Percentiles rank a stretch among this genome's conserved stretches.
These are phyloP conservation scores for Oreochromis spilurus DNA, from an alignment of 2,113 vertebrate genomes.

Conservation along the genomic window DNA sequence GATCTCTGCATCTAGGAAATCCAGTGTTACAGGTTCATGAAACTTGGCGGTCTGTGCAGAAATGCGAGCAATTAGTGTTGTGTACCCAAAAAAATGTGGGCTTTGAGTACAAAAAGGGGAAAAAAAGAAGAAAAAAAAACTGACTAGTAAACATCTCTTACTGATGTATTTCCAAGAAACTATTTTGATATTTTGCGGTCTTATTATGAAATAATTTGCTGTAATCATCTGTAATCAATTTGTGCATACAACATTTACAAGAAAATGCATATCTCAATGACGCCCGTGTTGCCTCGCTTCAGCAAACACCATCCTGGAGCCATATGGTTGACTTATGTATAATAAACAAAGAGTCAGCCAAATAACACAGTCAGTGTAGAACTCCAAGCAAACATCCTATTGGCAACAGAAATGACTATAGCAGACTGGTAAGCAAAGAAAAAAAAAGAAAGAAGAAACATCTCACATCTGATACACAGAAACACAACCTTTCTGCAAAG, in stretches of 20 bases:
- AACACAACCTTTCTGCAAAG: not conserved
- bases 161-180: not conserved
- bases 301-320: constrained; percentile 5
- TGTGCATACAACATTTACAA: not conserved
- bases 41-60: constrained; percentile 59
- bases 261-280: not conserved
- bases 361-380: not conserved
- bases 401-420: not conserved
- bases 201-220: not conserved
- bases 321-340: not conserved
- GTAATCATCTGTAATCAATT: constrained; percentile 4
- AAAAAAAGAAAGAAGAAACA: not conserved
- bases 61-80: not conserved
- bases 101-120: not conserved
- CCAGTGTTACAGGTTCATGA: constrained; percentile 72
- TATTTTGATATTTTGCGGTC: not conserved
- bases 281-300: not conserved
- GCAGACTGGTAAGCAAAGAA: not conserved
- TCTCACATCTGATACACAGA: not conserved
- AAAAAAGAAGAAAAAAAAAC: not conserved
- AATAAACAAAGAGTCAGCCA: not conserved
- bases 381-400: not conserved
- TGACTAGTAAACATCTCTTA: not conserved
- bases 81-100: not conserved
- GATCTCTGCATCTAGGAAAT: constrained; percentile 74